A percentile compares a stretch with the other conserved stretches of the same genome.
phyloP scores from a whole-genome alignment of 2,888 invertebrate genomes.

The Cancer borealis region DNA sequence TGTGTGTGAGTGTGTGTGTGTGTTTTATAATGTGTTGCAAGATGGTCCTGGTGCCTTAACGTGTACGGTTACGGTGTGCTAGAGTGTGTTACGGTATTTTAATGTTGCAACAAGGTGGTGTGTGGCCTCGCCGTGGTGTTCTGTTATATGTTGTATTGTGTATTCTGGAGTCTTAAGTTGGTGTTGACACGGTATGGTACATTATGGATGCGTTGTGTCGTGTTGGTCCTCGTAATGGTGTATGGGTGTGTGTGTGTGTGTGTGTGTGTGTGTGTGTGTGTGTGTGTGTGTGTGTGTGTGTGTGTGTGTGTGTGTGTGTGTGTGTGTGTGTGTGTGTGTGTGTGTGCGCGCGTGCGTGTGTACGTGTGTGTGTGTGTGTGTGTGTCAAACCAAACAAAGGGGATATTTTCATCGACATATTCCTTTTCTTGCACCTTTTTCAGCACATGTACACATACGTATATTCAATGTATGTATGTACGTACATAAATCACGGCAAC shows the following conservation, averaged over 20 bases:
- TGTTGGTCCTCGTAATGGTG: neutral
- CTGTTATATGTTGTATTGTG: neutral
- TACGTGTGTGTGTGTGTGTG: conserved; percentile 10
- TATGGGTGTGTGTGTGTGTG: neutral
- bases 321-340: conserved; percentile 20
- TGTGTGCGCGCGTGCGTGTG: conserved; percentile 20
- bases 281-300: neutral
- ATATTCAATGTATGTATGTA: too few species aligned
- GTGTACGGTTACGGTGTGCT: neutral
- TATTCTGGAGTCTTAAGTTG: neutral
- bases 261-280: neutral
- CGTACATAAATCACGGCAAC: too few species aligned
- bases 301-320: neutral
- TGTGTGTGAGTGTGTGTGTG: neutral
- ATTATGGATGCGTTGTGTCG: conserved; percentile 1
- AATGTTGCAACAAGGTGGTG: neutral
- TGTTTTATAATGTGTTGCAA: neutral
- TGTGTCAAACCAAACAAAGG: neutral
- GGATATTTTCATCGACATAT: too few species aligned
- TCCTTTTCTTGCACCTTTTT: too few species aligned
- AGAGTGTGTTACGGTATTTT: neutral
- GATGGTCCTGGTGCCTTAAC: neutral
- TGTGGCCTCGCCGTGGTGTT: neutral
- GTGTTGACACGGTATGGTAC: neutral
- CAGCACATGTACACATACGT: too few species aligned